Percentiles rank a stretch among this genome's conserved stretches.
Evolutionary conservation across 1,140 invertebrate genomes (phyloP).

Genomic region (Dreissena rostriformis): DNA sequence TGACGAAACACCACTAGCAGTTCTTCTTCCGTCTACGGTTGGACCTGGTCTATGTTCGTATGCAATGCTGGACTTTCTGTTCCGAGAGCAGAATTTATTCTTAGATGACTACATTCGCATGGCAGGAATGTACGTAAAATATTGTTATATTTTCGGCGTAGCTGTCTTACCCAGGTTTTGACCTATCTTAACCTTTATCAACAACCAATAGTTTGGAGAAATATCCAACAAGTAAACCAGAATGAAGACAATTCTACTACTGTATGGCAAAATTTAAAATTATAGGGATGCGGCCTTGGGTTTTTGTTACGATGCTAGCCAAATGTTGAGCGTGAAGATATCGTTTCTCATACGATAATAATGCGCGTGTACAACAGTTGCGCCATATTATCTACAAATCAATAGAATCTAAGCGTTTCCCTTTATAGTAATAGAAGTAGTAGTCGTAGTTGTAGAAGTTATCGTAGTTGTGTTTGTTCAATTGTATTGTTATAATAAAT

Average conservation of each 20-base stretch:
- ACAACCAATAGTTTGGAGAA: too few relatives aligned
- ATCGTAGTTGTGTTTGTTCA: too few relatives aligned
- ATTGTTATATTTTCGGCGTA: background rate
- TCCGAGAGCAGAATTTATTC: slow-evolving; percentile 66
- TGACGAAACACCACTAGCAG: slow-evolving; percentile 32
- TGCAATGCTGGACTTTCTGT: slow-evolving; percentile 58
- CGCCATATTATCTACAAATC: too few relatives aligned
- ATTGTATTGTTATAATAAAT: too few relatives aligned
- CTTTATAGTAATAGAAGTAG: too few relatives aligned
- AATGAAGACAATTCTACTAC: background rate
- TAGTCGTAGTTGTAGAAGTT: too few relatives aligned
- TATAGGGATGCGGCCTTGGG: background rate
- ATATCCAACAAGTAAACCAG: too few relatives aligned
- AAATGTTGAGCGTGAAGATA: too few relatives aligned
- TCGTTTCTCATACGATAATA: too few relatives aligned
- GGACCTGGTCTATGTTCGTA: slow-evolving; percentile 62
- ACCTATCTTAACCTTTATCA: background rate
- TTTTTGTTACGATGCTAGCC: background rate
- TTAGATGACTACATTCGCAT: slow-evolving; percentile 55
- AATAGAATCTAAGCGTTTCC: too few relatives aligned
- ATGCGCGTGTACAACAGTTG: too few relatives aligned
- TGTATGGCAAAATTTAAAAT: background rate
- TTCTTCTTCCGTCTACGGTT: slow-evolving; percentile 28
- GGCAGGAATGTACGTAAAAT: background rate
- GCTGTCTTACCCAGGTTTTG: background rate